Evolutionary conservation across 1,140 invertebrate species (phyloP), one percentile per base, ranked within the genome.

Genomic region (Pissodes strobi): DNA sequence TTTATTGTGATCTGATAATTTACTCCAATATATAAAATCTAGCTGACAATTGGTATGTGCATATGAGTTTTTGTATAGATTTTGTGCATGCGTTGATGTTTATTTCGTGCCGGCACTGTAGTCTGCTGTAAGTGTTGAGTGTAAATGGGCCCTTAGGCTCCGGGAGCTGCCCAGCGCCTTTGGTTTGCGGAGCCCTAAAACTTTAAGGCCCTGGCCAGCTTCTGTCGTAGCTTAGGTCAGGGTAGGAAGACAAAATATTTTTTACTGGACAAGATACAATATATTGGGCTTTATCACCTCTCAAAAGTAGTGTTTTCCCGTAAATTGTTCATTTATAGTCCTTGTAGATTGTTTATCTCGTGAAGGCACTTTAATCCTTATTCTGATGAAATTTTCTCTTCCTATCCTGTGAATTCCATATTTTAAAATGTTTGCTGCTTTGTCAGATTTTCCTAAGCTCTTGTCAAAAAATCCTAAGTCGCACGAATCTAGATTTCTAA

Each of bases 91-190:
- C 34, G 52, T 60, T 49, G 13, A 13, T 34, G 25, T 3, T 27
- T 9, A 27, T 22, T 37, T 34, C 51, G 51, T 64, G 61, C 61
- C 39, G 51, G 52, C 61, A 64, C 41, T 48, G 38, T 53, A 56
- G 61, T 64, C 61, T 48, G 52, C 45, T 13, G 12, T 12, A 45
- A 56, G 62, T 64, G 63, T 70, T 49, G 30, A 49, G 19, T 43
- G 61, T 63, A 63, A 67, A 55, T 62, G 68, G 64, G 74, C 74
- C 71, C 74, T 75, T 73, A 76, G 74, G 69, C 68, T 69, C 56
- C 63, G 65, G 64, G 67, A 73, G 76, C 74, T 76, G 76, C 74
- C 74, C 74, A 73, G 76, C 72, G 76, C 76, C 76, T 77, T 77
- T 76, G 72, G 75, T 76, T 77, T 73, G 72, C 69, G 73, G 71